Percentiles rank a stretch among this genome's conserved stretches.
These are phyloP conservation scores for Papilio aristodemus DNA, from an alignment of 1,140 invertebrate genomes.

Conservation along the genomic window DNA sequence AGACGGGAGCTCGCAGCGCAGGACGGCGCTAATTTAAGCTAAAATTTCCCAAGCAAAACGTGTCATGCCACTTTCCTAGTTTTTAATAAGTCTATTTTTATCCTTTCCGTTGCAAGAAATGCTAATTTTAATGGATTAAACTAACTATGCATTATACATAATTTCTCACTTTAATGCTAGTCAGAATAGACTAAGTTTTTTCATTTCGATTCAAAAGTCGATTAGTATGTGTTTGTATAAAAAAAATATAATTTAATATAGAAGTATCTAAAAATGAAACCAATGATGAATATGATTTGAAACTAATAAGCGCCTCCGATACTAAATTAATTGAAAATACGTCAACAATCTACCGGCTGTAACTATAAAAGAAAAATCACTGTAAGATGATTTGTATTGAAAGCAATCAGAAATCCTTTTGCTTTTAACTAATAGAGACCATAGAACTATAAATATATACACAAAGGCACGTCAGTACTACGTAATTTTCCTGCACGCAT, in stretches of 20 bases:
- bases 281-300: no score
- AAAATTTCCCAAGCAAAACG: conserved; percentile 11
- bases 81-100: conserved; percentile 1
- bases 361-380: no score
- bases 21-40: not conserved
- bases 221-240: no score
- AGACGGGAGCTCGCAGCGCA: not conserved
- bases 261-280: no score
- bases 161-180: no score
- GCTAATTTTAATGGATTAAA: not conserved
- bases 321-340: no score
- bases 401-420: not conserved
- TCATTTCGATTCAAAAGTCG: no score
- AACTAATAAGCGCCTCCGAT: no score
- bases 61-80: conserved; percentile 7
- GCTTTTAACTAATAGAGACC: not conserved
- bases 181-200: no score
- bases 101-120: not conserved
- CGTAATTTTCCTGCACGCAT: conserved; percentile 20
- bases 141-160: not conserved
- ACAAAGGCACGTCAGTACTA: conserved; percentile 18
- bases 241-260: no score
- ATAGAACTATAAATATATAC: conserved; percentile 26
- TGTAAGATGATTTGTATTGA: no score
- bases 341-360: no score